phyloP scores from a whole-genome alignment of 2,113 vertebrate species.

The Eclectus roratus region DNA sequence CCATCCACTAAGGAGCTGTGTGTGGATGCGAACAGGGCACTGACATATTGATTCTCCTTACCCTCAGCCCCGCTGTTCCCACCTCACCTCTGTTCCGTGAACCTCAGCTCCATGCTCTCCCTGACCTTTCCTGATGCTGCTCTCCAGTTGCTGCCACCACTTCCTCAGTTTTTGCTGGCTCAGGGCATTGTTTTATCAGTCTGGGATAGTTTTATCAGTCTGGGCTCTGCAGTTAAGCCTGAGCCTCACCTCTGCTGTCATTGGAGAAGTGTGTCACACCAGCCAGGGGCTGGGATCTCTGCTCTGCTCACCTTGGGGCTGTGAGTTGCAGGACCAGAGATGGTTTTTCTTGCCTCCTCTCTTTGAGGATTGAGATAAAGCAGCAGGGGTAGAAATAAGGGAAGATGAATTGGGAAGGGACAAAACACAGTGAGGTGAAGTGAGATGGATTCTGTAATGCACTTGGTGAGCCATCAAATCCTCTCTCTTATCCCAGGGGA shows the following conservation, averaged over 20 bases:
- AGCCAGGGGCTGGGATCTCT: background rate
- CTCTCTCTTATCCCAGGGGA: background rate
- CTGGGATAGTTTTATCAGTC: constrained; percentile 21
- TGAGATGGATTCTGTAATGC: background rate
- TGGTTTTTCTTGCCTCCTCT: background rate
- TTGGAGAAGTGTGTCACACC: background rate
- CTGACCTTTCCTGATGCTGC: background rate
- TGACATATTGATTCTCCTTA: background rate
- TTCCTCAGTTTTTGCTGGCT: constrained; percentile 50
- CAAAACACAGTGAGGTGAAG: background rate
- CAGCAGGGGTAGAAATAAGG: background rate
- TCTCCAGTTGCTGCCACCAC: background rate
- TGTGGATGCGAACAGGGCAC: background rate
- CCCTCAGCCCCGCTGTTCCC: rapidly evolving
- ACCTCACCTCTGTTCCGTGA: background rate
- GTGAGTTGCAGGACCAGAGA: rapidly evolving
- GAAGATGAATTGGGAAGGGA: background rate
- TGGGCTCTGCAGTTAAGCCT: background rate
- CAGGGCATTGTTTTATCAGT: constrained; percentile 10
- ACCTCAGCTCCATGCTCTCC: background rate
- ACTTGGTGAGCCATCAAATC: background rate
- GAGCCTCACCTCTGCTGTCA: constrained; percentile 8
- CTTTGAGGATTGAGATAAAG: background rate
- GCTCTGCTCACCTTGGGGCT: background rate
- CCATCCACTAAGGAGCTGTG: background rate